Evolutionary conservation across 2,797 vertebrate species (phyloP).

Genomic region (Meriones psammophilus): DNA sequence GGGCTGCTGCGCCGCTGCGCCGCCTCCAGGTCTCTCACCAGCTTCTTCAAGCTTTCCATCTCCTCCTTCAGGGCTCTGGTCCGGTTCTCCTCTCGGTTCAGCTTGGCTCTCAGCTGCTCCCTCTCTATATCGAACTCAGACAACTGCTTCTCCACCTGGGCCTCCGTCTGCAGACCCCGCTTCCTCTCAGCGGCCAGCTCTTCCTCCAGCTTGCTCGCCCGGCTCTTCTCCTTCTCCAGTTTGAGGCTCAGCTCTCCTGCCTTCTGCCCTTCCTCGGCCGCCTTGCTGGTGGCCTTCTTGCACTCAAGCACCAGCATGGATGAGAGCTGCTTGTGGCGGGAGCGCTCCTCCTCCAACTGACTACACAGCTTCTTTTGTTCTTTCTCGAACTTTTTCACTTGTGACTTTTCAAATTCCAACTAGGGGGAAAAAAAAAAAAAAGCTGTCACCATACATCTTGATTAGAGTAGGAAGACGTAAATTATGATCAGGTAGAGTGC

Average conservation of each 20-base stretch:
- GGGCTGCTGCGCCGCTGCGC: slow-evolving; percentile 70
- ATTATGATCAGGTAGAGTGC: rapidly evolving
- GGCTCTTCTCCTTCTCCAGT: slow-evolving; percentile 93
- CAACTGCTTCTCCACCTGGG: slow-evolving; percentile 93
- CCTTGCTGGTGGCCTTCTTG: slow-evolving; percentile 94
- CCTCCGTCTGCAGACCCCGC: slow-evolving; percentile 92
- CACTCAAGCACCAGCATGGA: slow-evolving; percentile 95
- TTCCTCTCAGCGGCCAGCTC: slow-evolving; percentile 92
- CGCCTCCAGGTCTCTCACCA: slow-evolving; percentile 87
- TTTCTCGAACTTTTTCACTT: slow-evolving; percentile 93
- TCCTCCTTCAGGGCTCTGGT: slow-evolving; percentile 93
- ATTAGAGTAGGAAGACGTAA: slow-evolving; percentile 52
- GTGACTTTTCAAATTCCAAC: slow-evolving; percentile 96
- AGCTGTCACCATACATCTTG: slow-evolving; percentile 10
- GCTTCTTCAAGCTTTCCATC: slow-evolving; percentile 91
- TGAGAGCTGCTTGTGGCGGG: slow-evolving; percentile 95
- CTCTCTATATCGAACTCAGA: slow-evolving; percentile 94
- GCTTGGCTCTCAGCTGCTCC: slow-evolving; percentile 92
- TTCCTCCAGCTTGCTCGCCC: slow-evolving; percentile 90
- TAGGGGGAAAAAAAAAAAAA: slow-evolving; percentile 76
- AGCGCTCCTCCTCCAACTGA: slow-evolving; percentile 94
- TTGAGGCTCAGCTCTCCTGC: slow-evolving; percentile 90
- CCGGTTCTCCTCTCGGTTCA: slow-evolving; percentile 94
- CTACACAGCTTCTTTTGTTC: slow-evolving; percentile 93
- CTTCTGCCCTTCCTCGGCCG: slow-evolving; percentile 94